Conservation (phyloP, 2,797 vertebrate genomes). For the Chelmon rostratus region DNA sequence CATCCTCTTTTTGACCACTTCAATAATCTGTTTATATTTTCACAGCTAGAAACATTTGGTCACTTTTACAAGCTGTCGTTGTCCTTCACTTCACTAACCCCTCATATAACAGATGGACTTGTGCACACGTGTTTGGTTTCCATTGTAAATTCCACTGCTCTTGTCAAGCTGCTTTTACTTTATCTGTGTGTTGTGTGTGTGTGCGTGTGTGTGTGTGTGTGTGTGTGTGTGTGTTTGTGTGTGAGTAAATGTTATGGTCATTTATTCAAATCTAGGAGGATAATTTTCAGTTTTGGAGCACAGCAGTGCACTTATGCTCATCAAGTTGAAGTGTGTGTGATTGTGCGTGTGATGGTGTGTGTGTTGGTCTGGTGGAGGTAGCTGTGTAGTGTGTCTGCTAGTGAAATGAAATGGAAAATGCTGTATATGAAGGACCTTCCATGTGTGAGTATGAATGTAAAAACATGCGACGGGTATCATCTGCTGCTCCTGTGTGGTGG, state of each 20-base stretch:
- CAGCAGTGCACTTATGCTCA: too few relatives aligned
- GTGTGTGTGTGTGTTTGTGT: not conserved
- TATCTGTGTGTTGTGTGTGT: not conserved
- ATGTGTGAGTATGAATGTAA: too few relatives aligned
- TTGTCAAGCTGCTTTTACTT: constrained; percentile 10
- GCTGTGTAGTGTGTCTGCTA: not conserved
- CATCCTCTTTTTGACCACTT: not conserved
- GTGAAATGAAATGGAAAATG: not conserved
- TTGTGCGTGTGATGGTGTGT: not conserved
- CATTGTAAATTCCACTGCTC: constrained; percentile 26
- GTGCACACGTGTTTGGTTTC: constrained; percentile 12
- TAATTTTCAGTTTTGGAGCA: not conserved
- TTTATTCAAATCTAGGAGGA: not conserved
- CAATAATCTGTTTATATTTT: not conserved
- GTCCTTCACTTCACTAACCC: constrained; percentile 30
- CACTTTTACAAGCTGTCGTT: too few relatives aligned
- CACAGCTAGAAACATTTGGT: not conserved
- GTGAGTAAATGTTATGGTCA: not conserved
- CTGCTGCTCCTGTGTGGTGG: not conserved
- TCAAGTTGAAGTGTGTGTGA: too few relatives aligned
- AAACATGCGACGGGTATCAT: not conserved
- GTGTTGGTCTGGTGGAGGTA: not conserved
- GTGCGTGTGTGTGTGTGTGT: constrained; percentile 4
- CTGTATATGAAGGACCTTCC: not conserved
- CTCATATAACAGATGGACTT: constrained; percentile 63